These are phyloP conservation scores for Acronicta leporina DNA, from an alignment of 2,888 invertebrate genomes.

Conservation along the genomic window DNA sequence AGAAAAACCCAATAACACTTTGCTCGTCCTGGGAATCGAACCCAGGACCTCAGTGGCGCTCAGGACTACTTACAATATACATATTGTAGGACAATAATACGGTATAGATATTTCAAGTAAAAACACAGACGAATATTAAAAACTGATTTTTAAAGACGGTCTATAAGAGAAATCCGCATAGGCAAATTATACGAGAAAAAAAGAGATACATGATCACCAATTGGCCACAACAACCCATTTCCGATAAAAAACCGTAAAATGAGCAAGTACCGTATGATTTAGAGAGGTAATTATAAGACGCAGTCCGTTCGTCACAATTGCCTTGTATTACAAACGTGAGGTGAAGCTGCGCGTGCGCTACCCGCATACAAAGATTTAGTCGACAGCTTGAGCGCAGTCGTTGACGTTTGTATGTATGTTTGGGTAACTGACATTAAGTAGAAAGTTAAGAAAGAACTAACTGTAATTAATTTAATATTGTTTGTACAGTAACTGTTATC, in stretches of 20 bases:
- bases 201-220: neutral
- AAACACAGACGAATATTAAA: too few species aligned
- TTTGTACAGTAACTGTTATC: too few species aligned
- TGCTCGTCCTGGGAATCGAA: too few species aligned
- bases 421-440: slow-evolving; percentile 5
- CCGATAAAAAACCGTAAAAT: slow-evolving; percentile 17
- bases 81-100: too few species aligned
- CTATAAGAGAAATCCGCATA: too few species aligned
- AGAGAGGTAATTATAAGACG: slow-evolving; percentile 39
- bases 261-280: slow-evolving; percentile 39
- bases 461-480: too few species aligned
- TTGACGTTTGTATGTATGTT: slow-evolving; percentile 19
- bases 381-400: slow-evolving; percentile 3
- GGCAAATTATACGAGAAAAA: too few species aligned
- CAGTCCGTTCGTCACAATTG: slow-evolving; percentile 19
- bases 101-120: too few species aligned
- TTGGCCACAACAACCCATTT: neutral
- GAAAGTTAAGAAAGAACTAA: neutral
- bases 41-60: too few species aligned
- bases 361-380: neutral
- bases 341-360: slow-evolving; percentile 26
- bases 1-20: too few species aligned
- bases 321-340: slow-evolving; percentile 15
- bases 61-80: too few species aligned
- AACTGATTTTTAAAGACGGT: too few species aligned